Conservation (phyloP, 1,140 invertebrate species). For the Calosoma granatense region DNA sequence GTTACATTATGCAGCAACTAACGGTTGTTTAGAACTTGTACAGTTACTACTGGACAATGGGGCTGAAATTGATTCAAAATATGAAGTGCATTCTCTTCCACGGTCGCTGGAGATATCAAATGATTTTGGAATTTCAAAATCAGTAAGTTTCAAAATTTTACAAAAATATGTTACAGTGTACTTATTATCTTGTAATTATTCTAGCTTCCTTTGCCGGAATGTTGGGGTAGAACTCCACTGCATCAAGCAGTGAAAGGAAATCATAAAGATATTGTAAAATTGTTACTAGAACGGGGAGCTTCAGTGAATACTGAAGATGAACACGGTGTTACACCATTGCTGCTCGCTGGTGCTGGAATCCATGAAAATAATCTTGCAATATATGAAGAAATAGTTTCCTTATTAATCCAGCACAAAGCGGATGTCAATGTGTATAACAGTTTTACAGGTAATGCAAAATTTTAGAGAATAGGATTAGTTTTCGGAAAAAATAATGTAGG, state of each 20-base stretch:
- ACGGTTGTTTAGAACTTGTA: not conserved
- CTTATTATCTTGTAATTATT: not conserved
- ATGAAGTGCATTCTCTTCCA: not conserved
- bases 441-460: constrained; percentile 13
- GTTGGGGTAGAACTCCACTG: constrained; percentile 18
- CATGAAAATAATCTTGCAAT: not conserved
- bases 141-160: not conserved
- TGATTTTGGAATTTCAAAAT: not conserved
- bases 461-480: too few relatives aligned
- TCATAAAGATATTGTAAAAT: not conserved
- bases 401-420: constrained; percentile 12
- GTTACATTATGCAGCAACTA: not conserved
- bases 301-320: constrained; percentile 23
- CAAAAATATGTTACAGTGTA: not conserved
- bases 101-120: not conserved
- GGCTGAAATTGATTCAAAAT: not conserved
- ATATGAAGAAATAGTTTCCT: constrained; percentile 11
- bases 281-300: constrained; percentile 17
- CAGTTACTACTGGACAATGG: not conserved
- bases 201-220: constrained; percentile 16
- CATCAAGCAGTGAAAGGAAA: not conserved
- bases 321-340: constrained; percentile 23
- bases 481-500: too few relatives aligned
- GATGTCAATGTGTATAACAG: constrained; percentile 13
- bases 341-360: constrained; percentile 20